These are phyloP conservation scores for Catharus minimus DNA, from an alignment of 2,113 vertebrate genomes.

Conservation along the genomic window DNA sequence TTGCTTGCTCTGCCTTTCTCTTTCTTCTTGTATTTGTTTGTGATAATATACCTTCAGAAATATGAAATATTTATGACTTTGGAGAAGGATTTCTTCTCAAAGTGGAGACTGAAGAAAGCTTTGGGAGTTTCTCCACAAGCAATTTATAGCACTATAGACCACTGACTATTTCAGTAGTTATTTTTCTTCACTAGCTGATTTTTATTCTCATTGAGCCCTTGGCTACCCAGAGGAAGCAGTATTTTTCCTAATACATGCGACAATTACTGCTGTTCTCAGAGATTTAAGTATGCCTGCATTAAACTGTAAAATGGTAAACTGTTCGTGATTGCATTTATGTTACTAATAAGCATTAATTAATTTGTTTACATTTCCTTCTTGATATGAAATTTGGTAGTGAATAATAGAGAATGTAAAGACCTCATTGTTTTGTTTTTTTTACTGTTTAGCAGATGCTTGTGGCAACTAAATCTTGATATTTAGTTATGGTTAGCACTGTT, in stretches of 20 bases:
- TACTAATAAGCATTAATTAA: neutral
- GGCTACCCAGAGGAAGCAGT: neutral
- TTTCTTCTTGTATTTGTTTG: neutral
- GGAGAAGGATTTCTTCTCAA: neutral
- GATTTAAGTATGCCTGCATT: neutral
- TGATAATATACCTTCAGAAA: neutral
- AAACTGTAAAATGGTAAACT: neutral
- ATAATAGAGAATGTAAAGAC: neutral
- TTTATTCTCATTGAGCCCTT: slow-evolving; percentile 36
- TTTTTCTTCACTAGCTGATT: slow-evolving; percentile 26
- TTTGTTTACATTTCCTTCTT: neutral
- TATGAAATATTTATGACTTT: neutral
- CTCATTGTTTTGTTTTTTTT: neutral
- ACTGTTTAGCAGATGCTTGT: neutral
- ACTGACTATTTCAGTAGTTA: slow-evolving; percentile 10
- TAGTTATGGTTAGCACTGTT: neutral
- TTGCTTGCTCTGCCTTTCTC: neutral
- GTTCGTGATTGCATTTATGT: neutral
- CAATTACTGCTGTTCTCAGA: slow-evolving; percentile 8
- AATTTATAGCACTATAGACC: slow-evolving; percentile 4
- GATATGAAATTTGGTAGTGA: neutral
- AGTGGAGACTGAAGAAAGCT: neutral
- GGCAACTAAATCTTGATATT: neutral
- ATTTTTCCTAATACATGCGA: slow-evolving; percentile 3
- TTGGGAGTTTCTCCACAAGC: neutral